Evolutionary conservation across 2,888 invertebrate species (phyloP).

Genomic region (Quadroppia sp.): DNA sequence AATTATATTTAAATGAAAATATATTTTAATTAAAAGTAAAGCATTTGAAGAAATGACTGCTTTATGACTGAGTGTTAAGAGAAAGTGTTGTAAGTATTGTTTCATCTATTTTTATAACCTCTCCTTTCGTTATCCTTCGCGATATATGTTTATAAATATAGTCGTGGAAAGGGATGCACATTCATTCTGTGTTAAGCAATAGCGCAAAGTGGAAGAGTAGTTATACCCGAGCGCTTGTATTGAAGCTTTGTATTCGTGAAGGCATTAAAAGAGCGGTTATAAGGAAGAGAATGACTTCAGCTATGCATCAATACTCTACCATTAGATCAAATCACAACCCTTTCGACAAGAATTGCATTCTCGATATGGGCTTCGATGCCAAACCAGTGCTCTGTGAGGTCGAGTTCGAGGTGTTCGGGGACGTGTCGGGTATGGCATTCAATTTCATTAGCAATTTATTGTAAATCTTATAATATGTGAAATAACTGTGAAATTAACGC

Average conservation of each 20-base stretch:
- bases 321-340: background rate
- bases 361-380: background rate
- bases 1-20: background rate
- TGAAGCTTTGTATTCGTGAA: constrained; percentile 21
- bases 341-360: background rate
- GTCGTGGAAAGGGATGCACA: background rate
- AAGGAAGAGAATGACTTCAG: constrained; percentile 30
- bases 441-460: background rate
- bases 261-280: background rate
- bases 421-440: constrained; percentile 57
- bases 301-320: constrained; percentile 40
- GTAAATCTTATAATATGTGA: background rate
- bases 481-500: too few relatives aligned
- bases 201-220: constrained; percentile 7
- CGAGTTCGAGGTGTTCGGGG: constrained; percentile 84
- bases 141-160: background rate
- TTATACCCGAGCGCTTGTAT: constrained; percentile 25
- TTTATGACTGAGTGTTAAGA: background rate
- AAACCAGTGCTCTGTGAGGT: constrained; percentile 54
- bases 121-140: background rate
- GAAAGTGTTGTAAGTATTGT: background rate
- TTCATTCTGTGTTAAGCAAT: constrained; percentile 19
- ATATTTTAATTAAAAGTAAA: background rate
- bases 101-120: background rate
- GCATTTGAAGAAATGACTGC: background rate